A percentile compares a stretch with the other conserved stretches of the same genome.
Evolutionary conservation across 2,797 vertebrate species (phyloP).

Genomic region (Pseudomugil gertrudae): DNA sequence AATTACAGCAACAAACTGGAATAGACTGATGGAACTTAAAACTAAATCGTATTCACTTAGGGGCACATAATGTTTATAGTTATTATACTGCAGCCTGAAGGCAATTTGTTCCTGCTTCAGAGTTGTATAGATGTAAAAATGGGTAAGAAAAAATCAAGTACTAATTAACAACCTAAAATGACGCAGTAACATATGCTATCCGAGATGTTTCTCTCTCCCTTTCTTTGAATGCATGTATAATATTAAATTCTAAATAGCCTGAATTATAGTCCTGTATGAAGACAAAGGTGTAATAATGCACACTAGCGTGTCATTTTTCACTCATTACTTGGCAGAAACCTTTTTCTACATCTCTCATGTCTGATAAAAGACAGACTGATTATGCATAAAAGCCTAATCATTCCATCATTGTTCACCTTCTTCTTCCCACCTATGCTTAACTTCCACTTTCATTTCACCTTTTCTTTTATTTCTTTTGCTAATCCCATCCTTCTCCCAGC

Average conservation of each 20-base stretch:
- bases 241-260: slow-evolving; percentile 5
- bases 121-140: background rate
- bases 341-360: slow-evolving; percentile 21
- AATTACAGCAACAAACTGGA: slow-evolving; percentile 30
- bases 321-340: slow-evolving; percentile 12
- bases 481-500: slow-evolving; percentile 40
- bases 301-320: slow-evolving; percentile 26
- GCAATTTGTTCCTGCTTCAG: slow-evolving; percentile 1
- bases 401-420: slow-evolving; percentile 65
- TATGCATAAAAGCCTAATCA: slow-evolving; percentile 63
- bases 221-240: background rate
- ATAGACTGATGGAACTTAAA: slow-evolving; percentile 31
- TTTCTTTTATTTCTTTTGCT: slow-evolving; percentile 54
- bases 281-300: slow-evolving; percentile 25
- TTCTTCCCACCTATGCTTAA: slow-evolving; percentile 48
- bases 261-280: slow-evolving; percentile 5
- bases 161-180: background rate
- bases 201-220: background rate
- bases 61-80: slow-evolving; percentile 21
- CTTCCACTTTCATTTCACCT: slow-evolving; percentile 61
- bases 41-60: slow-evolving; percentile 26
- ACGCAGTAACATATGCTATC: background rate
- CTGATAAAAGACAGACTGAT: slow-evolving; percentile 54
- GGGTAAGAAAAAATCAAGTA: background rate
- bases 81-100: slow-evolving; percentile 6